Base-by-base conservation (phyloP, 2,113 vertebrate species). In the Vulpes ferrilata region DNA sequence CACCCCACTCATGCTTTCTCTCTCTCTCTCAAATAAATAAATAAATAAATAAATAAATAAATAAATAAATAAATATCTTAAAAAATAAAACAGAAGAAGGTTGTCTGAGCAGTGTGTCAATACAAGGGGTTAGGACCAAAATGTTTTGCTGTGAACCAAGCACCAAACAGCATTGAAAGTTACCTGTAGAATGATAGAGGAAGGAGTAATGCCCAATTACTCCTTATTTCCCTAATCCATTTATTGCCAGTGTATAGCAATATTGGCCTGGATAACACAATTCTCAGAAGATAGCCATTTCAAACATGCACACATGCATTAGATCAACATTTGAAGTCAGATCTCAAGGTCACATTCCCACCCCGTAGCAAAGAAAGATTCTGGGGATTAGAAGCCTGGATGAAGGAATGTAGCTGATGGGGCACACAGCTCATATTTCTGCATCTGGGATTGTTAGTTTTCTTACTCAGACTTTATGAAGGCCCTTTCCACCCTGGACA, bases 281-380 rank as follows among this genome's bases (percentile, higher is more conserved):
- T 80, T 81, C 27, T 88, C 65, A 92, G 73, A 73, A 91, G 85
- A 67, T 3, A 94, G n/a, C 27, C 65, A 78, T 82, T 91, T 93
- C 60, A 98, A 73, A 65, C 32, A 81, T 30, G 11, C 19, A 57
- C 30, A 35, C 23, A 67, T 25, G 53, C 43, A 27, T 85, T 35
- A 64, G 7, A 59, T 38, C 23, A 32, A 74, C 57, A 92, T 27
- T 69, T 65, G 85, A 78, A 81, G 88, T 4, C 23, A 23, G 17
- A n/a, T 19, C 11, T 69, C 32, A 88, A 64, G 48, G 71, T 92
- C 55, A 27, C 76, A 55, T 88, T 67, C 73, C 76, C 65, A 65
- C 60, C 48, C 8, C 65, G 17, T 57, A 51, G 53, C 71, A 93
- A 76, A 60, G 67, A 60, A 64, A 35, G 55, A 71, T 88, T 57